Evolutionary conservation across 2,797 vertebrate species (phyloP).

Genomic region (Peromyscus nudipes): DNA sequence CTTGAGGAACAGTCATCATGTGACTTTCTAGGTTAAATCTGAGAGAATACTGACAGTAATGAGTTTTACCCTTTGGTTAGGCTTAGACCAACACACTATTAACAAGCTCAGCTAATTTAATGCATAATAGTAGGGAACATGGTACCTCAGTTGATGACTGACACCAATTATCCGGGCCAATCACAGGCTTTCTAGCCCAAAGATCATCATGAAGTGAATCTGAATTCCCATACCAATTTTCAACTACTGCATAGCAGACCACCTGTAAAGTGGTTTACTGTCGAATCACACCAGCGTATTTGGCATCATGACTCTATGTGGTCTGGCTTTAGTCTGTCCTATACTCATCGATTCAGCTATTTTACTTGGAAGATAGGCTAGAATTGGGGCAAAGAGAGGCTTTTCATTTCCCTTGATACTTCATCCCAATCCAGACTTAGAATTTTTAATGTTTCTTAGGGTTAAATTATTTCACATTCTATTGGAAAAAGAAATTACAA

Average conservation of each 20-base stretch:
- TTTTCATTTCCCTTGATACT: background rate
- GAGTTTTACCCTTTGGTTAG: background rate
- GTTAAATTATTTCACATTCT: background rate
- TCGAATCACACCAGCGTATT: background rate
- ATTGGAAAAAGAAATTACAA: background rate
- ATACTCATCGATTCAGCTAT: background rate
- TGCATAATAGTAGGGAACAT: background rate
- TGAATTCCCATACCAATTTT: background rate
- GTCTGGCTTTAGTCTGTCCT: background rate
- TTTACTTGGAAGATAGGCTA: background rate
- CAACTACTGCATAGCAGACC: background rate
- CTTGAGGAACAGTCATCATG: background rate
- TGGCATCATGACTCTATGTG: background rate
- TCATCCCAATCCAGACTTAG: background rate
- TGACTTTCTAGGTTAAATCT: background rate
- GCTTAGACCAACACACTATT: background rate
- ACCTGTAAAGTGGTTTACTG: background rate
- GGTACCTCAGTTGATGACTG: background rate
- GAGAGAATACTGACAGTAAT: background rate
- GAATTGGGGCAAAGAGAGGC: background rate
- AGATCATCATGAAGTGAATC: background rate
- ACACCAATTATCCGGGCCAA: background rate
- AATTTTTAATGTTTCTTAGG: background rate
- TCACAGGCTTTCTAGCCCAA: background rate
- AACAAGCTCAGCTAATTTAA: background rate